Evolutionary conservation across 2,113 vertebrate genomes (phyloP), one percentile per base, ranked within the genome.

Genomic region (Coptodon rendalli): DNA sequence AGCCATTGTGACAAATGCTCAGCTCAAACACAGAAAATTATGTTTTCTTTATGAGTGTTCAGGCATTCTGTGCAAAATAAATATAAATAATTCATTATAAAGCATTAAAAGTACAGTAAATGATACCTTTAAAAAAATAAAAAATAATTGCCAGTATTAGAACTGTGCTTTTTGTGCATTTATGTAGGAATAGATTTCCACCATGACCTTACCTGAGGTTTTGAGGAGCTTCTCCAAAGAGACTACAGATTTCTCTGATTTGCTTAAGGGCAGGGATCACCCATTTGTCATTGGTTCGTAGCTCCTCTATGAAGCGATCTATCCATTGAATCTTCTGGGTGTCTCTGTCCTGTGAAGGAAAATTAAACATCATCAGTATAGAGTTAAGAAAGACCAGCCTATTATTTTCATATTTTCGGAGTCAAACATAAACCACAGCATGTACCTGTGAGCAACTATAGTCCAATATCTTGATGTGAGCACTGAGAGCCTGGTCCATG

Each of bases 251-350:
- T 97, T 99, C 99, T 96, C 98, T 97, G 90, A 99, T 99, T 94
- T 99, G 99, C 95, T 99, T 99, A 93, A 99, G 95, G 89, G 99
- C 99, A 89, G 99, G 99, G 92, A 99, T 99, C 89, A 99, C 99
- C 99, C 99, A 99, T 93, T 99, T 99, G 95, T 99, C 99, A 94
- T 99, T 99, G 93, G 98, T 99, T 94, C 99, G 98, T 93, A 99
- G 97, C 89, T 99, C 99, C 96, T 99, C 99, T 97, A 99, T 99
- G 96, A 99, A 99, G 81, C 98, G 98, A 95, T 99, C 98, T 93
- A 99, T 99, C 99, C 99, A 99, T 86, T 99, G 99, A 91, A 99
- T 99, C 96, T 99, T 99, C 82, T 99, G 99, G 3, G 99, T 98
- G 92, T 99, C 99, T 94, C 99, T 96, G 94, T 99, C 98, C 99